These are phyloP conservation scores for Phoenicopterus ruber DNA, from an alignment of 2,113 vertebrate species.

Conservation along the genomic window DNA sequence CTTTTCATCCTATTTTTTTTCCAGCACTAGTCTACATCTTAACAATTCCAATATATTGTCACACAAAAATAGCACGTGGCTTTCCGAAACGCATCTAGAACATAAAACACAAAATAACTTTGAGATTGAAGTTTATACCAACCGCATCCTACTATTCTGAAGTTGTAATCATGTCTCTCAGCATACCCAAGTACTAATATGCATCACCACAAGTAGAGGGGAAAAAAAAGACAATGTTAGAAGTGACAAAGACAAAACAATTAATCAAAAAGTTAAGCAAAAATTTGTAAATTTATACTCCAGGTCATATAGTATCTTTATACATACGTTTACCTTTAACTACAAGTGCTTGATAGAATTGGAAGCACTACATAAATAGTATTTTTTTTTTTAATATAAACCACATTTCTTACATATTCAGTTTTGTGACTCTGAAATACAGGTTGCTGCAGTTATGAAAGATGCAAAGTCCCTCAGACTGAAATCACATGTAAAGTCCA, in stretches of 20 bases:
- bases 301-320: not conserved
- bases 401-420: not conserved
- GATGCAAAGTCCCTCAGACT: not conserved
- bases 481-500: not conserved
- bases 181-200: not conserved
- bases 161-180: not conserved
- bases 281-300: not conserved
- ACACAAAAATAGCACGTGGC: not conserved
- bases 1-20: not conserved
- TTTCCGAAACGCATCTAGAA: not conserved
- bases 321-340: not conserved
- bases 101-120: not conserved
- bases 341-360: not conserved
- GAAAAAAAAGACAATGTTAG: not conserved
- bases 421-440: not conserved
- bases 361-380: not conserved
- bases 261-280: not conserved
- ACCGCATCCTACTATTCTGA: not conserved
- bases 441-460: not conserved
- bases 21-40: not conserved
- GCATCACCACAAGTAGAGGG: not conserved
- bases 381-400: not conserved
- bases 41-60: not conserved
- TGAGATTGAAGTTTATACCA: not conserved
- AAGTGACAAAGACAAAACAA: not conserved